Conservation (phyloP, 2,888 invertebrate genomes). For the Rhingia campestris region DNA sequence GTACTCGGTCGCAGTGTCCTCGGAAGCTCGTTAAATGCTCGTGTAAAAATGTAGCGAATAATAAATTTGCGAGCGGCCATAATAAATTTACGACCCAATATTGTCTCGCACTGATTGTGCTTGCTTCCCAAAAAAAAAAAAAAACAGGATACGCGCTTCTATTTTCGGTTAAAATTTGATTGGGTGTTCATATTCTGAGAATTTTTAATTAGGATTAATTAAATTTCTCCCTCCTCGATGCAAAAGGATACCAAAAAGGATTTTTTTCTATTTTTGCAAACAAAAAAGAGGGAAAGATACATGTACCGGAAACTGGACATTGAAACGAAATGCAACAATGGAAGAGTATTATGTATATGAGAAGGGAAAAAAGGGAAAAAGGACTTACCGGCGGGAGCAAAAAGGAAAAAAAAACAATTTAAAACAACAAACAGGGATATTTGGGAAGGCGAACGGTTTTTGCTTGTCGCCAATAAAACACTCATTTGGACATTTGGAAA, state of each 20-base stretch:
- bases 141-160: constrained; percentile 4
- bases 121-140: background rate
- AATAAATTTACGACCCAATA: constrained; percentile 53
- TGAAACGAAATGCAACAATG: constrained; percentile 52
- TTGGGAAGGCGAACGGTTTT: constrained; percentile 45
- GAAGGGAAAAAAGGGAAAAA: constrained; percentile 7
- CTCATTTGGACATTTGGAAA: constrained; percentile 74
- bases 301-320: constrained; percentile 41
- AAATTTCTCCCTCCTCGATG: constrained; percentile 45
- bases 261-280: constrained; percentile 34
- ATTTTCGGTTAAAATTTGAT: constrained; percentile 61
- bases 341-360: constrained; percentile 27
- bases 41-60: constrained; percentile 22
- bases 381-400: background rate
- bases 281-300: constrained; percentile 11
- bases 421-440: constrained; percentile 43
- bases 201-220: constrained; percentile 74
- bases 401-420: constrained; percentile 2
- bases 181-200: constrained; percentile 68
- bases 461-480: constrained; percentile 70
- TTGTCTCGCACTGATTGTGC: constrained; percentile 8
- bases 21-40: constrained; percentile 46
- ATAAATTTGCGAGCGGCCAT: constrained; percentile 36
- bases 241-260: constrained; percentile 13
- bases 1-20: background rate